Evolutionary conservation across 1,140 invertebrate genomes (phyloP), one percentile per base, ranked within the genome.

Genomic region (Aphelinus certus): DNA sequence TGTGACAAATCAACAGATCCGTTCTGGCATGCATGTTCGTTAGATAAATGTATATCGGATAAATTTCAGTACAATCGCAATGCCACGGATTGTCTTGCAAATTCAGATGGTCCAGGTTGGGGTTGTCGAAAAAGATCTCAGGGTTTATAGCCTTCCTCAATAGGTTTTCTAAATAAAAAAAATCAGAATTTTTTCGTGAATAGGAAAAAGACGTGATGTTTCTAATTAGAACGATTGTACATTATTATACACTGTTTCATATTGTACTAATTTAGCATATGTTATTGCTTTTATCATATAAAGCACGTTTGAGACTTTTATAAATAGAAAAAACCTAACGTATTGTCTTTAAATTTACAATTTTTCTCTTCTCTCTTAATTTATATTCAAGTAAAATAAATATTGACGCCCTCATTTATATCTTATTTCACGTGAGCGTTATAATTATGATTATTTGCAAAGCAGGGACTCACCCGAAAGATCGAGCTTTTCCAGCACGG

Each of bases 11-110:
- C 53, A 91, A 75, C 45, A 49, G 77, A 2, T 81, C 71, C 67
- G 90, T 89, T 82, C 91, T 91, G n/a, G 88, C 84, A n/a, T 90
- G 88, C 71, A 89, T 86, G 45, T 88, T 81, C 0, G 88, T 91
- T 7, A 94, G 79, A 81, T 85, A 93, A 62, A 89, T 85, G 74
- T 90, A 93, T 77, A 91, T 90, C 45, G 88, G 82, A 71, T 89
- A 87, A 76, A 93, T 87, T 57, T 90, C 85, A 0, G 79, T 71
- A 76, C 93, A 94, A 71, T 93, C 90, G 81, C 93, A 94, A 71
- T 90, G 84, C 93, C 93, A 94, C 73, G 92, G 92, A 85, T 94
- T 94, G 68, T 93, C 91, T 7, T 89, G 86, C 58, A 94, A 77
- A 81, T 88, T 85, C 7, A 93, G 81, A 68, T 83, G 84, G 67